Conservation (phyloP, 2,113 vertebrate genomes). For the Columba livia region DNA sequence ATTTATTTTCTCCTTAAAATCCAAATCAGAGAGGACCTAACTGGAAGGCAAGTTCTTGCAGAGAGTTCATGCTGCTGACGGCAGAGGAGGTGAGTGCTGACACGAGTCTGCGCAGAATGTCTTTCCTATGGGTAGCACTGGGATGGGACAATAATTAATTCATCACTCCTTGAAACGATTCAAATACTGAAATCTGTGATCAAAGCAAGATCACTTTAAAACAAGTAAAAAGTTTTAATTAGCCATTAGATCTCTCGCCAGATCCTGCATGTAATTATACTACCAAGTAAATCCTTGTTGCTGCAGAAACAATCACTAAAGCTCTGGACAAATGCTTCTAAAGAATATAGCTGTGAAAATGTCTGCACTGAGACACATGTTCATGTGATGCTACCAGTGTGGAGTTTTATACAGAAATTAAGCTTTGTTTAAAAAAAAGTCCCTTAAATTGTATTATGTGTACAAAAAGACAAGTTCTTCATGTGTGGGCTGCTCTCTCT, state of each 20-base stretch:
- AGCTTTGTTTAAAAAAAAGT: neutral
- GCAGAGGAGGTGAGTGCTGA: neutral
- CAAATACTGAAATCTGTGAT: neutral
- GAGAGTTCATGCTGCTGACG: neutral
- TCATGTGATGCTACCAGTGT: neutral
- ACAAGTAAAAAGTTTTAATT: neutral
- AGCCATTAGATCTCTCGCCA: neutral
- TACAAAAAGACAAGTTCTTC: neutral
- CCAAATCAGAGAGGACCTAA: neutral
- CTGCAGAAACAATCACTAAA: neutral
- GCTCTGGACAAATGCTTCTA: neutral
- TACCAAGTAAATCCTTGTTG: neutral
- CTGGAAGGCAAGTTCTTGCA: neutral
- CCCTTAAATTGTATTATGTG: neutral
- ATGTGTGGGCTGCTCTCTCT: conserved; percentile 18
- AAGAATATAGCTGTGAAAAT: neutral
- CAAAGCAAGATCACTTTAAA: neutral
- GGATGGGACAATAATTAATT: neutral
- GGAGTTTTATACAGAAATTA: neutral
- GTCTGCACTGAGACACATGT: neutral
- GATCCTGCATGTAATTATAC: neutral
- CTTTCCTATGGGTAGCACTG: accelerated
- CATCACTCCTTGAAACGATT: neutral
- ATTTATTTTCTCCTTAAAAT: neutral
- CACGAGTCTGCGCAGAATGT: neutral